phyloP scores from a whole-genome alignment of 2,888 invertebrate genomes.

The Ditylenchus weischeri region DNA sequence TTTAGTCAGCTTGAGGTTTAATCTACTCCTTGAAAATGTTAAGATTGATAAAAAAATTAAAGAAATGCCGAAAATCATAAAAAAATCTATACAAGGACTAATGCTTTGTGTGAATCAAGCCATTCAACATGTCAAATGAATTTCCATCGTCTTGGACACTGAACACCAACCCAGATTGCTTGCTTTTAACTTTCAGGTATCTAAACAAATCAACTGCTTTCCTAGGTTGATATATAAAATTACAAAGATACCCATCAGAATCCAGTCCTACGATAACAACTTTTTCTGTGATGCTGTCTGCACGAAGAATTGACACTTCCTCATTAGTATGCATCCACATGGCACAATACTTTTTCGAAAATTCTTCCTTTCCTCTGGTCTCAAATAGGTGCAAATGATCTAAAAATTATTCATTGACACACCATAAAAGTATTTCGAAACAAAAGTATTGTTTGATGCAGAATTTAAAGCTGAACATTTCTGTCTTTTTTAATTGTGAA shows the following conservation, averaged over 20 bases:
- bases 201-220: not conserved
- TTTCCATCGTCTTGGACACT: constrained; percentile 90
- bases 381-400: constrained; percentile 68
- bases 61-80: too few species aligned
- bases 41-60: too few species aligned
- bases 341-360: constrained; percentile 76
- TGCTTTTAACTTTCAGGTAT: constrained; percentile 71
- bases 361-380: constrained; percentile 65
- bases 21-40: too few species aligned
- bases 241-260: constrained; percentile 71
- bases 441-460: too few species aligned
- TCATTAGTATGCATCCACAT: constrained; percentile 87
- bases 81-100: not conserved
- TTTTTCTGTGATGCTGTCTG: constrained; percentile 47
- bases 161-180: constrained; percentile 62
- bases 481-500: too few species aligned
- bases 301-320: constrained; percentile 59
- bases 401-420: constrained; percentile 64
- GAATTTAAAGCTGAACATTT: too few species aligned
- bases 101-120: constrained; percentile 70
- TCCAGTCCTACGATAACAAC: constrained; percentile 77
- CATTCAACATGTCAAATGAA: constrained; percentile 87
- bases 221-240: not conserved
- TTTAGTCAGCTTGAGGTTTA: too few species aligned
- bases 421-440: too few species aligned